These are phyloP conservation scores for Eupelmus urozonus DNA, from an alignment of 2,888 invertebrate genomes.

Conservation along the genomic window DNA sequence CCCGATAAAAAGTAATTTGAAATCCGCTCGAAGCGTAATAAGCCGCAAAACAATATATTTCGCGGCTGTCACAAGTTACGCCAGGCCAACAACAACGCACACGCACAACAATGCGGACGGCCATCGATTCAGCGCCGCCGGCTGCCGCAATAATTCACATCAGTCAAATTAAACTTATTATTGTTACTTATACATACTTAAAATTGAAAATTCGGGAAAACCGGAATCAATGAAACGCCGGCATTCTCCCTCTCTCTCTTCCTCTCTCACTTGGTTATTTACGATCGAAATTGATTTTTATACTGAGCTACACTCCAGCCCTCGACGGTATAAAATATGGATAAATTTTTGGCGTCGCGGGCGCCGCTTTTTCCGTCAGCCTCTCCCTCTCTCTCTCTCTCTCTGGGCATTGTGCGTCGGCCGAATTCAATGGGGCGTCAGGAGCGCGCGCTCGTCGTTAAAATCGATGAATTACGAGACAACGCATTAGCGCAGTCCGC, in stretches of 20 bases:
- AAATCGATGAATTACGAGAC: constrained; percentile 77
- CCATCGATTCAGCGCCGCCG: too few relatives aligned
- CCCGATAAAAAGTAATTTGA: constrained; percentile 26
- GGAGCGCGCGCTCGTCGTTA: constrained; percentile 65
- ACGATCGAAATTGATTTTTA: constrained; percentile 55
- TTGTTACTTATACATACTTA: constrained; percentile 48
- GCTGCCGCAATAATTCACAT: constrained; percentile 43
- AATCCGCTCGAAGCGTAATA: constrained; percentile 24
- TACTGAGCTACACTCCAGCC: too few relatives aligned
- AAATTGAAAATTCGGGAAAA: constrained; percentile 53
- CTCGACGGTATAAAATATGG: constrained; percentile 36
- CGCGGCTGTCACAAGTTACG: not conserved
- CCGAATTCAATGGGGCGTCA: constrained; percentile 57
- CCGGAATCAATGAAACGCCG: constrained; percentile 34
- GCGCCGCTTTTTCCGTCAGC: too few relatives aligned
- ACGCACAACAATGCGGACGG: too few relatives aligned
- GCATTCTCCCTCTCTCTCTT: not conserved
- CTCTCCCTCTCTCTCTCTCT: too few relatives aligned
- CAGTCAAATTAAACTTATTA: constrained; percentile 57
- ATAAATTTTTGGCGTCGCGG: constrained; percentile 21
- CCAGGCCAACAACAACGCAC: not conserved
- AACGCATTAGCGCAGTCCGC: constrained; percentile 76
- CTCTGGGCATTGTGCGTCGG: not conserved
- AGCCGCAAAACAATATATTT: constrained; percentile 37
- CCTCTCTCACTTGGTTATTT: constrained; percentile 28